Evolutionary conservation across 2,888 invertebrate species (phyloP).

Genomic region (Strigamia transsilvanica): DNA sequence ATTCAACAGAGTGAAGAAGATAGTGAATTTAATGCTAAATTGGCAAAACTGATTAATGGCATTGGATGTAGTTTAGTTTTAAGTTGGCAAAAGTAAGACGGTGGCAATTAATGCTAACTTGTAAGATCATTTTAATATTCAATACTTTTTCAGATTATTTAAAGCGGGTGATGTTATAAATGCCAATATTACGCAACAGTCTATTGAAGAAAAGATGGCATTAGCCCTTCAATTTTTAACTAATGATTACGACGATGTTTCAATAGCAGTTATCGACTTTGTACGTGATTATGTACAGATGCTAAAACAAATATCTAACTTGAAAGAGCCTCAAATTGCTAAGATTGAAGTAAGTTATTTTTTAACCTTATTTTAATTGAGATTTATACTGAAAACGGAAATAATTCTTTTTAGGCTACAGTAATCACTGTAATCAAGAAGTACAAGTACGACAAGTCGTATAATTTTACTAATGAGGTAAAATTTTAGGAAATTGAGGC

Average conservation of each 20-base stretch:
- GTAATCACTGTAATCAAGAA: slow-evolving; percentile 66
- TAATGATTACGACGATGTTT: slow-evolving; percentile 68
- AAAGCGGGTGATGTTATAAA: slow-evolving; percentile 61
- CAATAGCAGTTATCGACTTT: slow-evolving; percentile 66
- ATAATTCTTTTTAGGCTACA: slow-evolving; percentile 61
- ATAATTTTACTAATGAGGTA: slow-evolving; percentile 67
- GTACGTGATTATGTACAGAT: slow-evolving; percentile 67
- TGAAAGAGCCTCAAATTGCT: slow-evolving; percentile 63
- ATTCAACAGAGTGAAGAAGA: slow-evolving; percentile 65
- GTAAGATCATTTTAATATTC: neutral
- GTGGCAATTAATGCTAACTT: too few species aligned
- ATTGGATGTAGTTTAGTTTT: slow-evolving; percentile 67
- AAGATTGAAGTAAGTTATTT: slow-evolving; percentile 60
- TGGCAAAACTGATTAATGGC: slow-evolving; percentile 67
- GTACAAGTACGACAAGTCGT: slow-evolving; percentile 67
- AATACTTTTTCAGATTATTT: slow-evolving; percentile 59
- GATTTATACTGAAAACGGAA: neutral
- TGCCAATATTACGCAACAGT: slow-evolving; percentile 59
- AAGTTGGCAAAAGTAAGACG: slow-evolving; percentile 66
- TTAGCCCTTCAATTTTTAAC: slow-evolving; percentile 66
- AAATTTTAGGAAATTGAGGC: slow-evolving; percentile 44
- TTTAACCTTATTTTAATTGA: neutral
- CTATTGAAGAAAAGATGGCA: slow-evolving; percentile 66
- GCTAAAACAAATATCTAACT: slow-evolving; percentile 63
- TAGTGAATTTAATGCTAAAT: slow-evolving; percentile 66